phyloP scores from a whole-genome alignment of 2,888 invertebrate genomes.

The Drosophila emarginata region DNA sequence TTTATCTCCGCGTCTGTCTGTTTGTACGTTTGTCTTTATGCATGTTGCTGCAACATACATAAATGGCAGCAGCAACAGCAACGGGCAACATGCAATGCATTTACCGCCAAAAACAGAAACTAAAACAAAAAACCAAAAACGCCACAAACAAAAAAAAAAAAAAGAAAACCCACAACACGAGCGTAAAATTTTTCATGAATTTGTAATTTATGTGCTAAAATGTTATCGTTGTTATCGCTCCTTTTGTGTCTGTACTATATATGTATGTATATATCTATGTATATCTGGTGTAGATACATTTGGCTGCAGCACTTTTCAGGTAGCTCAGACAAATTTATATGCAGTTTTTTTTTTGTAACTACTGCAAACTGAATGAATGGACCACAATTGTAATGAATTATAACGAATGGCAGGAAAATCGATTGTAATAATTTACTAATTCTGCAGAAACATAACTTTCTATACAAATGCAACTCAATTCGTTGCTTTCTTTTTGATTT shows the following conservation, averaged over 20 bases:
- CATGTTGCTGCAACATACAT: conserved; percentile 66
- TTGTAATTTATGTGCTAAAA: conserved; percentile 76
- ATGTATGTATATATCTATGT: background rate
- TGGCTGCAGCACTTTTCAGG: background rate
- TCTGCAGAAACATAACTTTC: conserved; percentile 7
- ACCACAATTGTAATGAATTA: conserved; percentile 7
- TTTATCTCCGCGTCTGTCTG: conserved; percentile 2
- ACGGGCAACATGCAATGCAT: conserved; percentile 67
- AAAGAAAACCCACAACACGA: conserved; percentile 64
- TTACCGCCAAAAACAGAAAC: conserved; percentile 74
- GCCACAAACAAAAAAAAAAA: conserved; percentile 9
- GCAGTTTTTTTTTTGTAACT: background rate
- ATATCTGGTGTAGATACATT: background rate
- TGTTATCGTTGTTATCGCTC: conserved; percentile 75
- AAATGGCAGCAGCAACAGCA: conserved; percentile 51
- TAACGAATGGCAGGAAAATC: conserved; percentile 1
- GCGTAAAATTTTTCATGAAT: conserved; percentile 76
- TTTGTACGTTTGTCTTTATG: conserved; percentile 61
- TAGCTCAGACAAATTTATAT: conserved; percentile 8
- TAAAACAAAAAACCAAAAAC: conserved; percentile 28
- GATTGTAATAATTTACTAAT: background rate
- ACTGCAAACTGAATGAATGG: background rate
- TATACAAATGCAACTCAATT: conserved; percentile 36
- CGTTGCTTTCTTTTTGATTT: conserved; percentile 19
- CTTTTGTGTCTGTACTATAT: conserved; percentile 54